Conservation (phyloP, 2,113 vertebrate species). For the Ctenomys sociabilis region DNA sequence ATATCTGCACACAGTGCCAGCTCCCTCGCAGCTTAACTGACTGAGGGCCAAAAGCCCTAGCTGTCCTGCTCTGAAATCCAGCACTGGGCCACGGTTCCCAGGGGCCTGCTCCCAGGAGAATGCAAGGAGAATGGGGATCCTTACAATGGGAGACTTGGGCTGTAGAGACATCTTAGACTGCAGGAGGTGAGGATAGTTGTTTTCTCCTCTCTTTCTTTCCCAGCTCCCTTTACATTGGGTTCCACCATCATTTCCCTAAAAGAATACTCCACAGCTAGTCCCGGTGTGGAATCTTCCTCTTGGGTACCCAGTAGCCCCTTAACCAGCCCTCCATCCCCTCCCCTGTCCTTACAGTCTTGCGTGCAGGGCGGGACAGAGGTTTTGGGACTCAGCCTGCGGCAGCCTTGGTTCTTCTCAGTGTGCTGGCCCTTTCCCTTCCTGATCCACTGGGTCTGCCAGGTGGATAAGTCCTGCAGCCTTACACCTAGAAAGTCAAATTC, state of each 20-base stretch:
- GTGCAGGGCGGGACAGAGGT: not conserved
- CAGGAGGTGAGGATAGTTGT: not conserved
- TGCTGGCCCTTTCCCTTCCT: fast-evolving
- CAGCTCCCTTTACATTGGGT: not conserved
- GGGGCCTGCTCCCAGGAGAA: not conserved
- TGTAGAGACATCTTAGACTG: fast-evolving
- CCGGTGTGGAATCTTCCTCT: not conserved
- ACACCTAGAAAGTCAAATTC: not conserved
- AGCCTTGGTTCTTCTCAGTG: not conserved
- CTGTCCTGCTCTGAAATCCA: not conserved
- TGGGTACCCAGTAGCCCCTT: too few species aligned
- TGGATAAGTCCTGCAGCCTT: too few species aligned
- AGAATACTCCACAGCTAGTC: not conserved
- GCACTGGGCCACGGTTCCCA: not conserved
- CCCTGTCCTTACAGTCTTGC: not conserved
- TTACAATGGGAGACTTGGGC: fast-evolving
- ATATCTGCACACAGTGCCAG: not conserved
- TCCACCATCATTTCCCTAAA: not conserved
- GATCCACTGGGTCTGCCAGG: not conserved
- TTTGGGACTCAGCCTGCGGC: not conserved
- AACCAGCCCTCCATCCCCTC: fast-evolving
- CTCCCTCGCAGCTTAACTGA: not conserved
- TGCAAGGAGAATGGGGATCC: not conserved
- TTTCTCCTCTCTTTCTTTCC: not conserved
- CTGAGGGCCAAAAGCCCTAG: not conserved